A percentile compares a stretch with the other conserved stretches of the same genome.
Evolutionary conservation across 35 echinoderm and acorn worm genomes (phyloP).

Genomic region (Chiridota heheva): DNA sequence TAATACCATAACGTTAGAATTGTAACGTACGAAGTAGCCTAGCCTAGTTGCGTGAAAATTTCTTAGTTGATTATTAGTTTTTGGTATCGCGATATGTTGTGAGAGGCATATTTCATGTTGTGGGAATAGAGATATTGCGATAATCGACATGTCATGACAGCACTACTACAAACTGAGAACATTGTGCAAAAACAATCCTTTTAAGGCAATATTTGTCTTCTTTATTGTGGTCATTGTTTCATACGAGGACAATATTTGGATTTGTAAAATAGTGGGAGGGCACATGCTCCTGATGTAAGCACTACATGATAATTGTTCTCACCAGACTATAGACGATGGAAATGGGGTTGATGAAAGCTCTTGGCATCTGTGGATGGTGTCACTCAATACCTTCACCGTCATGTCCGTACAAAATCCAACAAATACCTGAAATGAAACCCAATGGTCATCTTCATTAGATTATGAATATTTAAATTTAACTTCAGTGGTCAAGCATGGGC

Average conservation of each 20-base stretch:
- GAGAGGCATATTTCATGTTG: too few species aligned
- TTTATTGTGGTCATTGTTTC: neutral
- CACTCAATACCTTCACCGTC: slow-evolving; percentile 75
- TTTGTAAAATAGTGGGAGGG: neutral
- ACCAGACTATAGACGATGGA: slow-evolving; percentile 81
- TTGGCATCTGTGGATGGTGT: slow-evolving; percentile 69
- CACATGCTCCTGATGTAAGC: neutral
- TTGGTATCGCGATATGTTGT: too few species aligned
- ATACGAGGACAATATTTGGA: neutral
- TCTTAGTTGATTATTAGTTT: too few species aligned
- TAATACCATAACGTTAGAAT: too few species aligned
- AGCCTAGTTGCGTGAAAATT: too few species aligned
- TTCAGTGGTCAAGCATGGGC: neutral
- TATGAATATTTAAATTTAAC: neutral
- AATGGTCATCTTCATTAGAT: neutral
- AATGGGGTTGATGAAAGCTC: slow-evolving; percentile 53
- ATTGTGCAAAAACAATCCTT: too few species aligned
- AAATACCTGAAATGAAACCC: slow-evolving; percentile 67
- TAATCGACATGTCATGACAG: too few species aligned
- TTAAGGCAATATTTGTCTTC: too few species aligned
- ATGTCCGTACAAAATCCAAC: slow-evolving; percentile 84
- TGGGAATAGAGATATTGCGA: too few species aligned
- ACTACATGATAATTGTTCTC: slow-evolving; percentile 11
- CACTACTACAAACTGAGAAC: too few species aligned
- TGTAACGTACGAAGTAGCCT: too few species aligned